Evolutionary conservation across 2,797 vertebrate genomes (phyloP).

Genomic region (Tinamus major): DNA sequence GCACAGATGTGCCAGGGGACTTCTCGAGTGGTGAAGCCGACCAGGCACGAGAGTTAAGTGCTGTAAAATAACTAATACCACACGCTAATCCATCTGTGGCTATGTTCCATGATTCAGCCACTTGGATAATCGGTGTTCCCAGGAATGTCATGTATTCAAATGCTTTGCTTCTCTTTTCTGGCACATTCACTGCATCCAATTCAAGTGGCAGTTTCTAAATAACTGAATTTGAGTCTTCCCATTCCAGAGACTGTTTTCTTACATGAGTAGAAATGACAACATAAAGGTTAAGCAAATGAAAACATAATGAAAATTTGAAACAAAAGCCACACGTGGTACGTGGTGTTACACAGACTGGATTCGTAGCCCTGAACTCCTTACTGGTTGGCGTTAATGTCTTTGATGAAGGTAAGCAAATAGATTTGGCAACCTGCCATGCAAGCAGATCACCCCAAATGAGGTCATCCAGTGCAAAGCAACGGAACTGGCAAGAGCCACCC

Average conservation of each 20-base stretch:
- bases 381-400: slow-evolving; percentile 17
- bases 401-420: slow-evolving; percentile 30
- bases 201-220: slow-evolving; percentile 3
- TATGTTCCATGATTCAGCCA: slow-evolving; percentile 8
- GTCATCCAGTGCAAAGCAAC: neutral
- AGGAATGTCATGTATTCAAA: neutral
- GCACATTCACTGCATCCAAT: neutral
- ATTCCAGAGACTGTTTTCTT: neutral
- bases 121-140: neutral
- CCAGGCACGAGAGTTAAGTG: slow-evolving; percentile 7
- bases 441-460: neutral
- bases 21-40: neutral
- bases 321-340: slow-evolving; percentile 27
- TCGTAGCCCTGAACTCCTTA: slow-evolving; percentile 40
- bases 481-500: neutral
- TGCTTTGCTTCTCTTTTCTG: slow-evolving; percentile 4
- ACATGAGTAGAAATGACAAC: slow-evolving; percentile 33
- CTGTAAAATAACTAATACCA: slow-evolving; percentile 7
- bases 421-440: rapidly evolving
- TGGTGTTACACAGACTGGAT: slow-evolving; percentile 7
- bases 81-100: neutral
- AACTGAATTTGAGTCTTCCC: neutral
- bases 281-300: slow-evolving; percentile 59
- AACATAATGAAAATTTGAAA: slow-evolving; percentile 41
- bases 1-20: neutral